Conservation (phyloP, 2,797 vertebrate species). For the Oceanodroma leucorhoa region DNA sequence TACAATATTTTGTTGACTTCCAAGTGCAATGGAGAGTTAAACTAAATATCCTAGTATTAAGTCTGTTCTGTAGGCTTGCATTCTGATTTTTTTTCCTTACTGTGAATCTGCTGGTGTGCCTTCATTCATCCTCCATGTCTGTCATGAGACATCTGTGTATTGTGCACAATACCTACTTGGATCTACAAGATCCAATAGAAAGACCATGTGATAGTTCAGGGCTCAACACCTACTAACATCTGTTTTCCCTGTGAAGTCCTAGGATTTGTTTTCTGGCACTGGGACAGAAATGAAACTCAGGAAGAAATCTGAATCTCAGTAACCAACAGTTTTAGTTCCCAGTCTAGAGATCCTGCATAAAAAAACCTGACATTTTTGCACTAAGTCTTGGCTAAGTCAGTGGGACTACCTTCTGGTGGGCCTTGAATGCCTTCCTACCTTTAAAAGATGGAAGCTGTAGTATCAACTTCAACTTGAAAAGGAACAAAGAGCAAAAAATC, state of each 20-base stretch:
- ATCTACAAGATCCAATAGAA: neutral
- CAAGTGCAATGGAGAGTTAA: neutral
- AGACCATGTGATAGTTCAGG: neutral
- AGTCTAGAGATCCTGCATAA: neutral
- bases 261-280: neutral
- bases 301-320: neutral
- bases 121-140: neutral
- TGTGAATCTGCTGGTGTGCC: neutral
- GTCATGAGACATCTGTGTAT: neutral
- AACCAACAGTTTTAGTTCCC: neutral
- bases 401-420: neutral
- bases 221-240: neutral
- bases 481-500: neutral
- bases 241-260: neutral
- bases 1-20: neutral
- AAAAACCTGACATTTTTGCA: neutral
- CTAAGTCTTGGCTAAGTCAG: neutral
- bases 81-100: neutral
- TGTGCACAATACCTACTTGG: neutral
- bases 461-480: neutral
- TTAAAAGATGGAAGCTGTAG: neutral
- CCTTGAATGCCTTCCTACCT: neutral
- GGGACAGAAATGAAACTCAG: neutral
- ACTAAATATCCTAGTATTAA: neutral
- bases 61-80: neutral